Evolutionary conservation across 1,140 invertebrate species (phyloP).

Genomic region (Drosophila arawakana): DNA sequence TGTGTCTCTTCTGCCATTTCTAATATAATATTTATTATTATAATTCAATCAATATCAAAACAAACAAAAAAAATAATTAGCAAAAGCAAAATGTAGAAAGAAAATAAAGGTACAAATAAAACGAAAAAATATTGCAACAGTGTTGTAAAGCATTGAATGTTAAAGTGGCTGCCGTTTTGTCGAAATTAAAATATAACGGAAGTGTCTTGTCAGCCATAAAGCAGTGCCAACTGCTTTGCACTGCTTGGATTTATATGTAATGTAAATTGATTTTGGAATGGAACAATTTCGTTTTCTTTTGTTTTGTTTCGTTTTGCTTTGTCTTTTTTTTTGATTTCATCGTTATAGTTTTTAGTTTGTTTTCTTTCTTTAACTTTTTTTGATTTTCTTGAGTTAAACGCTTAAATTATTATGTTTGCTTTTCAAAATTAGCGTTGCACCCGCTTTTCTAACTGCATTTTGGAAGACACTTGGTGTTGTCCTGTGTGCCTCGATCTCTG

Average conservation of each 20-base stretch:
- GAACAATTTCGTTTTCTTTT: conserved; percentile 28
- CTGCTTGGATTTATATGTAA: conserved; percentile 18
- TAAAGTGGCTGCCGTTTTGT: not conserved
- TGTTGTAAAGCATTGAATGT: conserved; percentile 51
- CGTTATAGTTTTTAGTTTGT: conserved; percentile 31
- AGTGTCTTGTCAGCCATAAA: too few relatives aligned
- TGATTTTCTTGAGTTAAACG: conserved; percentile 54
- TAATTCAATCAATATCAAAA: conserved; percentile 43
- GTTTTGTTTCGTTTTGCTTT: conserved; percentile 41
- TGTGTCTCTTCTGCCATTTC: conserved; percentile 59
- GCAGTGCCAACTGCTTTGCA: conserved; percentile 35
- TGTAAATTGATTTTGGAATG: conserved; percentile 63
- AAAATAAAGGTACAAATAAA: conserved; percentile 39
- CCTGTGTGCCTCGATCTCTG: conserved; percentile 34
- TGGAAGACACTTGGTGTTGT: conserved; percentile 70
- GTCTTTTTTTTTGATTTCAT: conserved; percentile 37
- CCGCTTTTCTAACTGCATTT: conserved; percentile 31
- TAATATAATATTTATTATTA: conserved; percentile 35
- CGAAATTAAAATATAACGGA: too few relatives aligned
- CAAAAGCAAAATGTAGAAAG: conserved; percentile 57
- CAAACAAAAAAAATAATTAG: conserved; percentile 39
- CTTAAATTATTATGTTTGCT: conserved; percentile 45
- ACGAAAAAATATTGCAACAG: conserved; percentile 72
- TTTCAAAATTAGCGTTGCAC: conserved; percentile 56
- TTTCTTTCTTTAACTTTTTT: conserved; percentile 30